phyloP scores from a whole-genome alignment of 1,140 invertebrate species.

The Bicyclus anynana region DNA sequence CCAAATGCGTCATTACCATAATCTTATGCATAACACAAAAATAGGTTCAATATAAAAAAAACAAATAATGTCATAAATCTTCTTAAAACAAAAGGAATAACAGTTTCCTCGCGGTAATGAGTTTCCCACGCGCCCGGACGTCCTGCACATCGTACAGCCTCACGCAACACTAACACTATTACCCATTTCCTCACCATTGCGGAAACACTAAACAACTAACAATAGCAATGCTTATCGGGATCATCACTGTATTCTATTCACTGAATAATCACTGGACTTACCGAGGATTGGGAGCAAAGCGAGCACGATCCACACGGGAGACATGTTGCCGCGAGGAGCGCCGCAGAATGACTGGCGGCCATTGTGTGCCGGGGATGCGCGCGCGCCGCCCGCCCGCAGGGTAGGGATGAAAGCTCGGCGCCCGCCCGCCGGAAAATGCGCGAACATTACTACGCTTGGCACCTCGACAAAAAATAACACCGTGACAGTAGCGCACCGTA shows the following conservation, averaged over 20 bases:
- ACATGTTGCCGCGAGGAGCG: conserved; percentile 56
- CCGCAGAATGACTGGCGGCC: conserved; percentile 3
- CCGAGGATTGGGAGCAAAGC: conserved; percentile 66
- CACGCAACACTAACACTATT: conserved; percentile 39
- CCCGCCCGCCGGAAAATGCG: conserved; percentile 36
- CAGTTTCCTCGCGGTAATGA: conserved; percentile 32
- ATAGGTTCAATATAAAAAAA: neutral
- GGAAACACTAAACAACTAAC: conserved; percentile 13
- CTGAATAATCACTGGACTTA: conserved; percentile 39
- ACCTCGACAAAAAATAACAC: neutral
- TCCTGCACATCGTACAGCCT: conserved; percentile 38
- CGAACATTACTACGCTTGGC: conserved; percentile 1
- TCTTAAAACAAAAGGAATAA: conserved; percentile 14
- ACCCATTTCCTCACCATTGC: conserved; percentile 23
- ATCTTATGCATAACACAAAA: neutral
- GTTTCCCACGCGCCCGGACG: conserved; percentile 49
- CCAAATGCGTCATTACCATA: too few species aligned
- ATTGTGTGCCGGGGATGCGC: neutral
- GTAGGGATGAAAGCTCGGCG: conserved; percentile 55
- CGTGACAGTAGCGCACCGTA: neutral
- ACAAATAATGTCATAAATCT: neutral
- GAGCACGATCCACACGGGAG: conserved; percentile 65
- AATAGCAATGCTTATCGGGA: too few species aligned
- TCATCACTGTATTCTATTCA: too few species aligned
- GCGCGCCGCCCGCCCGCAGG: conserved; percentile 33